phyloP scores from a whole-genome alignment of 2,113 vertebrate species.

The Calypte anna region DNA sequence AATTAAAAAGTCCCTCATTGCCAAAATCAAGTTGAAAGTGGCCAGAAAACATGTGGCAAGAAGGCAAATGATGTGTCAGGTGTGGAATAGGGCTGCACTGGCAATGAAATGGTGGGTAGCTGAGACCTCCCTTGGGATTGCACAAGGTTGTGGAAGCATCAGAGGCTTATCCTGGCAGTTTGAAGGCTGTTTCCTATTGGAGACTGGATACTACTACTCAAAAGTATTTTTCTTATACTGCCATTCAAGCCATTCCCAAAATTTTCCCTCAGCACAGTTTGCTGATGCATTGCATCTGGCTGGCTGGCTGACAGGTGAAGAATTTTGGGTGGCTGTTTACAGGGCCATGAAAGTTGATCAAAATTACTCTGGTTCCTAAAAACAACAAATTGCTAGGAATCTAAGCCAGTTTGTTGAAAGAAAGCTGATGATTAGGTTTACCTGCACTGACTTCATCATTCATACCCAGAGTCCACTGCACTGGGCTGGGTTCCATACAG shows the following conservation, averaged over 20 bases:
- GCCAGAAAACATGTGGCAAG: neutral
- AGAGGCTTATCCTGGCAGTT: neutral
- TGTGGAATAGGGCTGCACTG: neutral
- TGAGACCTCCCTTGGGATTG: neutral
- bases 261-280: neutral
- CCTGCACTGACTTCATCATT: neutral
- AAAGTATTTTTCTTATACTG: neutral
- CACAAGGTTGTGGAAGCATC: neutral
- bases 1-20: neutral
- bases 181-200: rapidly evolving
- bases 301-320: neutral
- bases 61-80: neutral
- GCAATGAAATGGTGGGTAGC: neutral
- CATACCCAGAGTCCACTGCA: neutral
- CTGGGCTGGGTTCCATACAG: neutral
- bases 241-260: neutral
- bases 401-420: neutral
- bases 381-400: neutral
- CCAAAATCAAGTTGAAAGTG: neutral
- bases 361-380: neutral
- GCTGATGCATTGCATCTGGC: rapidly evolving
- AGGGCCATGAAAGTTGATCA: neutral
- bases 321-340: neutral
- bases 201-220: neutral
- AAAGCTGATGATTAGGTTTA: neutral